Evolutionary conservation across 2,888 invertebrate genomes (phyloP), one percentile per base, ranked within the genome.

Genomic region (Schizotus pectinicornis): DNA sequence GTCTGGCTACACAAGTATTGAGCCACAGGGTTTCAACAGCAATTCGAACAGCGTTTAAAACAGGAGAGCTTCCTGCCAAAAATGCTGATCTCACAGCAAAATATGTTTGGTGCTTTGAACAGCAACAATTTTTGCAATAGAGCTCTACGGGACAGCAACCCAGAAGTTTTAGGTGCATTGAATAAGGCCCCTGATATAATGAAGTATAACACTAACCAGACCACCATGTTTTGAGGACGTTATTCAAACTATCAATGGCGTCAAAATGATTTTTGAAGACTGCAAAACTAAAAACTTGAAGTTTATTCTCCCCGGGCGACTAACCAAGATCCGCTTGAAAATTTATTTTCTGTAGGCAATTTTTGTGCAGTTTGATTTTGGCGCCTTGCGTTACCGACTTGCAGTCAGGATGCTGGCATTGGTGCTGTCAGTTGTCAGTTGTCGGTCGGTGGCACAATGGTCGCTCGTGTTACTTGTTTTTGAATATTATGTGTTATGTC

Each of bases 291-390:
- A 31, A 6, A 49, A 32, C 8, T 36, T 39, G 9, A 33, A 7
- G n/a, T 56, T 39, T 50, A 6, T 64, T 61, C 11, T 22, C 5
- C 2, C 22, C 5, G 22, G 22, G 2, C 2, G 22, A 5, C 22
- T 22, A 62, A 62, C 33, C 60, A 62, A 54, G 60, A 62, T 53
- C 31, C 35, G 1, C 39, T 62, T 12, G 56, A 62, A 51, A 63
- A 62, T 46, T 35, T 50, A 33, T 63, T 63, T 50, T 54, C 63
- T n/a, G n/a, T n/a, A n/a, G n/a, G n/a, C n/a, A n/a, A n/a, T n/a
- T n/a, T n/a, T n/a, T n/a, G n/a, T n/a, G n/a, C n/a, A n/a, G n/a
- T n/a, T n/a, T n/a, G n/a, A n/a, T n/a, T n/a, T n/a, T n/a, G n/a
- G n/a, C n/a, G n/a, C n/a, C n/a, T n/a, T n/a, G n/a, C n/a, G n/a